Evolutionary conservation across 2,797 vertebrate genomes (phyloP).

Genomic region (Falco biarmicus): DNA sequence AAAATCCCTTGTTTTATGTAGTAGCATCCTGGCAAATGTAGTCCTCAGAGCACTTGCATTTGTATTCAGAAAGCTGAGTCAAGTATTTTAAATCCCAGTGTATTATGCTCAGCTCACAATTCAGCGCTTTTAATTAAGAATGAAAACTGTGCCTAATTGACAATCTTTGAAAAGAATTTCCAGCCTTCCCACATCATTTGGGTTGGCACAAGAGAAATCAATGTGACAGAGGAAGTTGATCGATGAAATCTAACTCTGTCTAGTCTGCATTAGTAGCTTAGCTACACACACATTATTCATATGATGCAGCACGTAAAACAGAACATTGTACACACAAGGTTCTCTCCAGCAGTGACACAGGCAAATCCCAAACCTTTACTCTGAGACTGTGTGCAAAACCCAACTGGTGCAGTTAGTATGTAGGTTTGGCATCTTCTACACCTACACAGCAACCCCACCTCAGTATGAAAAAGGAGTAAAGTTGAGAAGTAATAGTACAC

Average conservation of each 20-base stretch:
- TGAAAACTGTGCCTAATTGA: slow-evolving; percentile 67
- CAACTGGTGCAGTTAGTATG: not conserved
- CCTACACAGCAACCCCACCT: not conserved
- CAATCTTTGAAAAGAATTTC: slow-evolving; percentile 63
- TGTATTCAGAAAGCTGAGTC: slow-evolving; percentile 65
- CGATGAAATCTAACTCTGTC: slow-evolving; percentile 24
- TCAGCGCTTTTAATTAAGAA: slow-evolving; percentile 68
- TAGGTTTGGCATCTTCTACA: not conserved
- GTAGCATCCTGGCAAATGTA: slow-evolving; percentile 15
- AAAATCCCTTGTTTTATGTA: slow-evolving; percentile 6
- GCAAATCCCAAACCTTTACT: not conserved
- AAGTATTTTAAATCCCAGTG: slow-evolving; percentile 59
- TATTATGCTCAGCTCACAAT: slow-evolving; percentile 56
- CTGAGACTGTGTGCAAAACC: not conserved
- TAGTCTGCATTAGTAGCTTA: slow-evolving; percentile 8
- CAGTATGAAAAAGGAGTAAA: not conserved
- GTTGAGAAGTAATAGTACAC: not conserved
- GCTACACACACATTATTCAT: not conserved
- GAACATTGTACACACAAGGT: not conserved
- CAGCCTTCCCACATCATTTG: slow-evolving; percentile 64
- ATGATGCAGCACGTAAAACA: not conserved
- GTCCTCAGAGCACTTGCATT: slow-evolving; percentile 37
- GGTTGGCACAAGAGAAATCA: slow-evolving; percentile 55
- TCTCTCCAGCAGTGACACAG: not conserved
- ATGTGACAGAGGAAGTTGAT: slow-evolving; percentile 44